Evolutionary conservation across 2,888 invertebrate species (phyloP).

Genomic region (Morpho achilles): DNA sequence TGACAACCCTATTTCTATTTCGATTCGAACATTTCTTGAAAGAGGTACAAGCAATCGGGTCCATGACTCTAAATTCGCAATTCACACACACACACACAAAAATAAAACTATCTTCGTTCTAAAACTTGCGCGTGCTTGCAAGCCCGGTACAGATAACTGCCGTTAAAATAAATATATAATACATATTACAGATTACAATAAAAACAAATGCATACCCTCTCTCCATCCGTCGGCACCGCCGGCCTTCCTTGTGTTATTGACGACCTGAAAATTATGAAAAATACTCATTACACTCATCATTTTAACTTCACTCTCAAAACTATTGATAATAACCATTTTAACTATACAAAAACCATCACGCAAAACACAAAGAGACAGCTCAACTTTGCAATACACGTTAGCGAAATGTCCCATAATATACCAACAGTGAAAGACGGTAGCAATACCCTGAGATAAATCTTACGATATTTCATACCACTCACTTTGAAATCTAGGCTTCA

Average conservation of each 20-base stretch:
- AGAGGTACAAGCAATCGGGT: no score
- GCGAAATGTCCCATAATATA: conserved; percentile 60
- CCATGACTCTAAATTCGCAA: no score
- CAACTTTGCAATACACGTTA: conserved; percentile 49
- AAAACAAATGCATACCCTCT: conserved; percentile 52
- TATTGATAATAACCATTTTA: conserved; percentile 49
- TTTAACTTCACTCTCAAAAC: conserved; percentile 40
- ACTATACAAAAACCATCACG: conserved; percentile 16
- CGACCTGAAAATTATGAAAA: conserved; percentile 70
- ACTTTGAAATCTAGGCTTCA: conserved; percentile 6
- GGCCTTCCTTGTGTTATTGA: conserved; percentile 84
- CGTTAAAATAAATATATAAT: not conserved
- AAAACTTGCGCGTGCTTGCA: no score
- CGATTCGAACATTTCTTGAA: no score
- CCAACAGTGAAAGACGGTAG: conserved; percentile 51
- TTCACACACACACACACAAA: no score
- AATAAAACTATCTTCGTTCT: no score
- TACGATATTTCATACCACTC: conserved; percentile 36
- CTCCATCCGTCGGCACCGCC: conserved; percentile 76
- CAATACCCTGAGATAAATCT: conserved; percentile 39
- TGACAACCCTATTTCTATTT: no score
- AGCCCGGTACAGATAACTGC: not conserved
- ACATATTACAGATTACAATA: not conserved
- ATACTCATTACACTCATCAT: conserved; percentile 35
- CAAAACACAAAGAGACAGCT: conserved; percentile 20